Base-by-base conservation (phyloP, 1,140 invertebrate species). In the Trissolcus basalis region DNA sequence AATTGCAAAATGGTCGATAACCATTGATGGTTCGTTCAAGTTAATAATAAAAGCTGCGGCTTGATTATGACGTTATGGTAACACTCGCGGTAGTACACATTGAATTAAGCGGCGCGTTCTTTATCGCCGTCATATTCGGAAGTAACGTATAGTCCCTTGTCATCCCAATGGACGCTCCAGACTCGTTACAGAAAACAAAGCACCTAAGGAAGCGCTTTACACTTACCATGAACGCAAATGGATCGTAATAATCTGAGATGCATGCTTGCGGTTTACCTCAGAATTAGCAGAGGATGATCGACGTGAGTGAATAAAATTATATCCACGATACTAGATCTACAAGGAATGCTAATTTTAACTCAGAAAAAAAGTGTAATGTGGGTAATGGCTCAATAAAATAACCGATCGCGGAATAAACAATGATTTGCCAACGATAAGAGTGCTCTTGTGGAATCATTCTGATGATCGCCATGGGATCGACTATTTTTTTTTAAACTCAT, bases 101-200 rank as follows among this genome's bases (percentile, higher is more conserved):
- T 81, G 54, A 56, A 71, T 71, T 63, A 63, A 63, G 54, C 45
- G 55, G 4, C 41, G 44, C 36, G 45, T 63, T 56, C 53, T 71
- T 63, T 63, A 56, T 56, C 36, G 51, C 45, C 19, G 15, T 56
- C 13, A 55, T 71, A 55, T 71, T 71, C 45, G 36, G 39, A 81
- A 76, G 70, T 83, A 83, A 83, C 82, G 78, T 81, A 82, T 77
- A 81, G 79, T 61, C 51, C 64, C 43, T 56, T 56, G 64, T 80
- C 80, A 72, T 63, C 50, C 44, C 39, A 64, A 63, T 60, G 73
- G 77, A 73, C 56, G 71, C 78, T 82, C 71, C 19, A 75, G 79
- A 67, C 74, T 82, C 82, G 83, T 84, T 85, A 84, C 81, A 78
- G 75, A 44, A 56, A 80, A 80, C 81, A 77, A 80, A 84, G 81